Conservation (phyloP, 1,140 invertebrate genomes). For the Steinernema khuongi region DNA sequence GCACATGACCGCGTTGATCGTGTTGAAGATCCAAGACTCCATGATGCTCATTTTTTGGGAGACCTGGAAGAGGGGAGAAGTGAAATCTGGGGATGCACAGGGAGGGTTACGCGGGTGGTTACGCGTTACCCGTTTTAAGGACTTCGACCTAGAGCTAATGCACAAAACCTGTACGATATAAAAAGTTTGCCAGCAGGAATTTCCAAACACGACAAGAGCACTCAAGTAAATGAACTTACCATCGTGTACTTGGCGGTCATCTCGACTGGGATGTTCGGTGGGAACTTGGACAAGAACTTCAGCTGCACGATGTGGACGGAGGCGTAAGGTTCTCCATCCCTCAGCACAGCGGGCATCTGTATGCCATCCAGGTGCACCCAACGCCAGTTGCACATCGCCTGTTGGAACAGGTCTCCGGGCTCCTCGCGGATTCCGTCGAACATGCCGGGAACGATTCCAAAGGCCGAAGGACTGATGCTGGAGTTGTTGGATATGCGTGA, state of each 20-base stretch:
- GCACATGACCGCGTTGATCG: constrained; percentile 32
- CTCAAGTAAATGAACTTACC: background rate
- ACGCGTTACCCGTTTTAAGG: constrained; percentile 12
- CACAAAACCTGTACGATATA: too few species aligned
- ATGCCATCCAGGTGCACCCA: constrained; percentile 36
- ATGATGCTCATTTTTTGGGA: constrained; percentile 36
- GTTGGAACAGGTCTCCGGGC: background rate
- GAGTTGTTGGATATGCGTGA: background rate
- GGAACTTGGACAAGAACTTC: constrained; percentile 36
- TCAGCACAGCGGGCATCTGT: constrained; percentile 24
- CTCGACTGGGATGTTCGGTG: constrained; percentile 29
- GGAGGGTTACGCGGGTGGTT: too few species aligned
- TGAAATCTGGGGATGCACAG: too few species aligned
- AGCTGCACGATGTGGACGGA: constrained; percentile 41
- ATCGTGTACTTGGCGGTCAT: constrained; percentile 22
- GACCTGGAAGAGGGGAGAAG: constrained; percentile 28
- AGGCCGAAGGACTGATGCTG: background rate
- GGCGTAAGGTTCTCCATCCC: constrained; percentile 22
- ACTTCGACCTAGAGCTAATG: background rate
- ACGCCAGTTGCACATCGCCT: constrained; percentile 25
- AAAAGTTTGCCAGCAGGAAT: too few species aligned
- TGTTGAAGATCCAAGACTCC: constrained; percentile 40
- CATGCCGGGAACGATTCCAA: background rate
- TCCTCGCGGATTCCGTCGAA: constrained; percentile 7
- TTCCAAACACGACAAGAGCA: background rate